Base-by-base conservation (phyloP, 2,888 invertebrate genomes). In the Callinectes sapidus region DNA sequence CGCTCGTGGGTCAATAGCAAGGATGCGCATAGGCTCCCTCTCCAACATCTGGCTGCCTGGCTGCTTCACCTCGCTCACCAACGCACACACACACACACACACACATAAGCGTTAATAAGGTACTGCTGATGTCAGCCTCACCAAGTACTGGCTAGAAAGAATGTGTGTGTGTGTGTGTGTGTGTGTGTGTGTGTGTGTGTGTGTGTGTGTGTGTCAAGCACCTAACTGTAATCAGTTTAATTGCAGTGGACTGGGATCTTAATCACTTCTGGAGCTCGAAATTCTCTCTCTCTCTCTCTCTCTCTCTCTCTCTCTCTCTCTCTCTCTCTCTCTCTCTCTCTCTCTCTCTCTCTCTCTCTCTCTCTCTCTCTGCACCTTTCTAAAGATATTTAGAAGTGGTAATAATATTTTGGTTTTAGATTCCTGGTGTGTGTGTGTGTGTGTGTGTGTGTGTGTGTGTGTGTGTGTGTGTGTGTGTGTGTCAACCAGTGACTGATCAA, bases 171-270 rank as follows among this genome's bases (percentile, higher is more conserved):
- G 66, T 71, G 66, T 71, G 55, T 55, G 55, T 55, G 55, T 55
- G 55, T 55, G 55, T 55, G 55, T 55, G 55, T 55, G 55, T 55
- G 55, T 55, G 18, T 61, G 61, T 61, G 61, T 61, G 61, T 61
- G 61, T 23, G 61, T 61, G 61, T 61, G 61, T 61, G 61, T 61
- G 61, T 61, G 71, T 71, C 71, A 71, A 28, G 71, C 28, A 71
- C 16, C 71, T 71, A 71, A 71, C 71, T 71, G 71, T 71, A 71
- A 71, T 71, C 71, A 71, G 71, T 71, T 71, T 71, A 71, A 71
- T 71, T 71, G 71, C 71, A 28, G 71, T 71, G 71, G 71, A 71
- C 71, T 71, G 71, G 71, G 71, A 71, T 71, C 71, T 71, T 71
- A 71, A 71, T 71, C 23, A 71, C 71, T 28, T 71, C 71, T 71